Percentiles rank a stretch among this genome's conserved stretches.
These are phyloP conservation scores for Drosophila tani DNA, from an alignment of 1,140 invertebrate species.

Conservation along the genomic window DNA sequence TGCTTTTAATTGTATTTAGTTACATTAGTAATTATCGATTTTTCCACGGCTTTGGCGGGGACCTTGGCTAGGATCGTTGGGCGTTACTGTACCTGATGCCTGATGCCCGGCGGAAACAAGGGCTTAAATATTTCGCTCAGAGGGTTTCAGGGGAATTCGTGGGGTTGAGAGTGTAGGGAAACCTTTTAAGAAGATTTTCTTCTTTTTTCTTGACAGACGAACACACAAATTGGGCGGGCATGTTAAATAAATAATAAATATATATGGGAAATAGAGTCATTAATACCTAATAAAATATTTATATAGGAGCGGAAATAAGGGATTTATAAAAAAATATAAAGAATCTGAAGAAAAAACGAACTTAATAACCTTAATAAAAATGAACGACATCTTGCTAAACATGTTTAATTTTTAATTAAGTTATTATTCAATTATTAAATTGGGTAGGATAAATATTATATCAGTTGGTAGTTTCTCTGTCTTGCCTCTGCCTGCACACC, in stretches of 20 bases:
- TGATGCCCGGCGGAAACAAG: constrained; percentile 5
- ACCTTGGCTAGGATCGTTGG: constrained; percentile 25
- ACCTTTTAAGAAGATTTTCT: constrained; percentile 17
- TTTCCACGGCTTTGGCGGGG: constrained; percentile 29
- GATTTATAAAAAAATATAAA: too few species aligned
- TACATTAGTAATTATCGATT: constrained; percentile 81
- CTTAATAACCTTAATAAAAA: too few species aligned
- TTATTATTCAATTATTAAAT: too few species aligned
- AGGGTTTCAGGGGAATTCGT: constrained; percentile 3
- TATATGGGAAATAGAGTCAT: neutral
- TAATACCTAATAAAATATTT: neutral
- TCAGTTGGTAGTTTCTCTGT: too few species aligned
- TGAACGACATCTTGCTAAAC: too few species aligned
- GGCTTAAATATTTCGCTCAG: constrained; percentile 4
- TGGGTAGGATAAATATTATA: too few species aligned
- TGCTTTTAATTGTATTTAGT: constrained; percentile 79
- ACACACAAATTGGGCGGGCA: neutral
- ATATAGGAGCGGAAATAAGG: rapidly evolving
- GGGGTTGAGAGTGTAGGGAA: neutral
- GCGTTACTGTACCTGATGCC: constrained; percentile 26
- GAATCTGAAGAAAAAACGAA: too few species aligned
- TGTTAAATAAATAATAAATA: constrained; percentile 6
- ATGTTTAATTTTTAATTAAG: too few species aligned
- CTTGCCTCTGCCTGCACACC: too few species aligned
- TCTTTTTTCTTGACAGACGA: neutral